These are phyloP conservation scores for Teleogryllus oceanicus DNA, from an alignment of 2,888 invertebrate genomes.

Conservation along the genomic window DNA sequence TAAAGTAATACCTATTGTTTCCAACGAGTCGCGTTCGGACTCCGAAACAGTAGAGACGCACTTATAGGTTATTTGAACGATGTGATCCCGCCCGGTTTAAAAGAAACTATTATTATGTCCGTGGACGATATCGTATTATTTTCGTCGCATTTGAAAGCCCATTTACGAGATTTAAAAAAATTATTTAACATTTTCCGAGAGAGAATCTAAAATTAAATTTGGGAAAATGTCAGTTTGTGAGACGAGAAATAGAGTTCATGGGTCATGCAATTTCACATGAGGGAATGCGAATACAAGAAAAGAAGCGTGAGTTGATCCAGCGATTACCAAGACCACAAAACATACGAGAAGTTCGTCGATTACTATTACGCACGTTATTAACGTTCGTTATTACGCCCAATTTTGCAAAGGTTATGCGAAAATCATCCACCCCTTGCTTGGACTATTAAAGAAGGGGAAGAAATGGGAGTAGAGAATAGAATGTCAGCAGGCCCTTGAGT, in stretches of 20 bases:
- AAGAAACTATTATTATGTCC: background rate
- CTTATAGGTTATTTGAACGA: background rate
- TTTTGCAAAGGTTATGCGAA: background rate
- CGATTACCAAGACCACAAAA: background rate
- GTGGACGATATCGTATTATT: background rate
- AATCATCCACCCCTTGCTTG: background rate
- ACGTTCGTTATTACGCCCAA: background rate
- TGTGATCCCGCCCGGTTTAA: background rate
- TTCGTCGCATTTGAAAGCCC: background rate
- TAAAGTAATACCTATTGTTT: background rate
- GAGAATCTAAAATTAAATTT: background rate
- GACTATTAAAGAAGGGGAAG: background rate
- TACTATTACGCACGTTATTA: background rate
- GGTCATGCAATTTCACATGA: background rate
- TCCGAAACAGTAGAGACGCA: background rate
- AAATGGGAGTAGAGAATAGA: background rate
- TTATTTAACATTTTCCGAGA: background rate
- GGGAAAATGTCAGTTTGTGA: background rate
- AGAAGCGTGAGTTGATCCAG: background rate
- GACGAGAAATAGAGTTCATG: background rate
- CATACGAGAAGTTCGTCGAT: too few species aligned
- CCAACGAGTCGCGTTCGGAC: background rate
- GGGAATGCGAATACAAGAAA: background rate
- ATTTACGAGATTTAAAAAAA: background rate
- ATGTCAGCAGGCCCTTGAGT: background rate